Evolutionary conservation across 2,113 vertebrate species (phyloP).

Genomic region (Galbula dea): DNA sequence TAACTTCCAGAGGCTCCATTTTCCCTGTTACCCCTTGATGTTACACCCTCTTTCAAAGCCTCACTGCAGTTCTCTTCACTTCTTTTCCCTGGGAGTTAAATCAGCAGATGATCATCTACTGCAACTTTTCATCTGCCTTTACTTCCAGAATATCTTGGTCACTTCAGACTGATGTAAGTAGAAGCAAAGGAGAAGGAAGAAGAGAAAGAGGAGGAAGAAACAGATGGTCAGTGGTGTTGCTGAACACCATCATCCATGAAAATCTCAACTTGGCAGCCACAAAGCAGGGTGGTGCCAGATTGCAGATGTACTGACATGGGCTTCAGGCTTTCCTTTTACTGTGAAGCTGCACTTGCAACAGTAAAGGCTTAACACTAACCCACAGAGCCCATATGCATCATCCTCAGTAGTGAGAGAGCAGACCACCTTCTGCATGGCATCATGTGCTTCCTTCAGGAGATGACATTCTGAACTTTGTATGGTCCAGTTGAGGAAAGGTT

Average conservation of each 20-base stretch:
- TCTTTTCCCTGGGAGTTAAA: background rate
- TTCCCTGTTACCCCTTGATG: background rate
- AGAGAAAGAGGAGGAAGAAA: background rate
- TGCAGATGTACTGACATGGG: background rate
- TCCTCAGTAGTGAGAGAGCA: background rate
- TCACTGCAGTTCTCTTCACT: background rate
- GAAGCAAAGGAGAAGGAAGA: background rate
- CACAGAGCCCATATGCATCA: background rate
- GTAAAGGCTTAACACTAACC: background rate
- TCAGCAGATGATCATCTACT: background rate
- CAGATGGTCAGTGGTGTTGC: constrained; percentile 2
- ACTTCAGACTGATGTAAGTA: background rate
- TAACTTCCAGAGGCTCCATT: background rate
- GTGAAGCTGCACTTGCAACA: background rate
- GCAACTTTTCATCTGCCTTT: background rate
- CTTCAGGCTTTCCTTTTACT: background rate
- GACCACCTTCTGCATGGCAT: background rate
- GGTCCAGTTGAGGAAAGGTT: background rate
- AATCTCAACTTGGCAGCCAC: background rate
- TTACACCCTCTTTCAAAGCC: background rate
- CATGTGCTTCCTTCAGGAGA: background rate
- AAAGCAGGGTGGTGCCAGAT: background rate
- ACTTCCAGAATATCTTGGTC: background rate
- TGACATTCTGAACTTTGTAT: background rate
- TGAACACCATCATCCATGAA: background rate